Conservation (phyloP, 2,113 vertebrate genomes). For the Cyanoliseus patagonus region DNA sequence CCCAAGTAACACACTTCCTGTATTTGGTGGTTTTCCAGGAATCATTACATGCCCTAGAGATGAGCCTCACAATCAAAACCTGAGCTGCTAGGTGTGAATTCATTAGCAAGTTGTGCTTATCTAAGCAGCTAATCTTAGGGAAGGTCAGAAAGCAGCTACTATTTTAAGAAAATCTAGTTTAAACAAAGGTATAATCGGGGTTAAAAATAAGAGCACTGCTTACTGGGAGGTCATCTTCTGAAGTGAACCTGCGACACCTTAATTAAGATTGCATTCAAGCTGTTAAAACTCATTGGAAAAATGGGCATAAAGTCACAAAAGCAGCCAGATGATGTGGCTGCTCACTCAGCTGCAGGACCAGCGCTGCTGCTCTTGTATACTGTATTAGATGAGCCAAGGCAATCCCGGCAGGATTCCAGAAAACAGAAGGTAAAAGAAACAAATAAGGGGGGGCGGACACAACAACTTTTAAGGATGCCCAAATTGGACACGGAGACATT, state of each 20-base stretch:
- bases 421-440: background rate
- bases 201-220: slow-evolving; percentile 41
- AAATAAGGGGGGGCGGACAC: accelerated
- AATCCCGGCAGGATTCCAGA: background rate
- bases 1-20: background rate
- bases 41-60: background rate
- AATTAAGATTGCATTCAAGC: background rate
- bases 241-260: background rate
- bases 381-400: background rate
- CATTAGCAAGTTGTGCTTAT: slow-evolving; percentile 42
- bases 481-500: background rate
- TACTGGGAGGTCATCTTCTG: background rate
- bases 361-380: background rate
- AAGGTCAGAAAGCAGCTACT: slow-evolving; percentile 50
- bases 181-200: slow-evolving; percentile 37
- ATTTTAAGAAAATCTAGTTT: slow-evolving; percentile 62
- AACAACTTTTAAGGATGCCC: background rate
- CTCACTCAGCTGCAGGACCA: background rate
- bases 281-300: background rate
- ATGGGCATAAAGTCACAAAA: background rate
- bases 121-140: slow-evolving; percentile 61
- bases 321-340: background rate
- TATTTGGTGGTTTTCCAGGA: background rate
- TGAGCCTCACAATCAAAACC: background rate
- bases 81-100: slow-evolving; percentile 35